A percentile compares a stretch with the other conserved stretches of the same genome.
Conservation (phyloP, 1,140 invertebrate species). For the Drosophila navojoa region DNA sequence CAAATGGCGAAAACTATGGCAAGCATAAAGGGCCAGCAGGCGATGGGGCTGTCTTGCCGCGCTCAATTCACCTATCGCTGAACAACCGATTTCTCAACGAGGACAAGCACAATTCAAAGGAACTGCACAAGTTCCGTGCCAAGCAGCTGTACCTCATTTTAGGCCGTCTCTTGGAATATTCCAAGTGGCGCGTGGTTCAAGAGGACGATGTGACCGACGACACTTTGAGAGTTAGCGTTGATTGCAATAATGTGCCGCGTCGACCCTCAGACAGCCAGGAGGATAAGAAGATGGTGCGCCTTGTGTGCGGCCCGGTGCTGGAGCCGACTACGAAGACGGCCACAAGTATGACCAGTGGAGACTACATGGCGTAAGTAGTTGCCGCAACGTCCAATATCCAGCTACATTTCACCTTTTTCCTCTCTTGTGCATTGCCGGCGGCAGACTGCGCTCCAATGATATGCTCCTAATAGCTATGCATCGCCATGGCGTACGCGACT, state of each 20-base stretch:
- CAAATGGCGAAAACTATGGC: slow-evolving; percentile 34
- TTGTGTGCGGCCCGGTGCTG: slow-evolving; percentile 53
- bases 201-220: slow-evolving; percentile 3
- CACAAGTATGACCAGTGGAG: slow-evolving; percentile 17
- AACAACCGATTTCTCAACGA: not conserved
- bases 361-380: slow-evolving; percentile 55
- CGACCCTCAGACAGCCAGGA: not conserved
- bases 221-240: slow-evolving; percentile 37
- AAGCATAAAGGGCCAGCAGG: not conserved
- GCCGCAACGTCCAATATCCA: no score
- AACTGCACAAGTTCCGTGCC: slow-evolving; percentile 54
- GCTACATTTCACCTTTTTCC: not conserved
- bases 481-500: slow-evolving; percentile 85
- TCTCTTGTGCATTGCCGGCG: not conserved
- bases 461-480: slow-evolving; percentile 87
- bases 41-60: not conserved
- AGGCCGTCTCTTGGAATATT: slow-evolving; percentile 48
- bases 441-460: slow-evolving; percentile 85
- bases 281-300: slow-evolving; percentile 4
- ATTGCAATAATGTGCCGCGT: slow-evolving; percentile 26
- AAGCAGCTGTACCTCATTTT: slow-evolving; percentile 40
- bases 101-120: slow-evolving; percentile 4
- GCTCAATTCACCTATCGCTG: slow-evolving; percentile 20
- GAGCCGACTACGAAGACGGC: slow-evolving; percentile 47
- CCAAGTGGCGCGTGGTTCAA: slow-evolving; percentile 42